A percentile compares a stretch with the other conserved stretches of the same genome.
Evolutionary conservation across 2,797 vertebrate species (phyloP).

Genomic region (Malacoraja senta): DNA sequence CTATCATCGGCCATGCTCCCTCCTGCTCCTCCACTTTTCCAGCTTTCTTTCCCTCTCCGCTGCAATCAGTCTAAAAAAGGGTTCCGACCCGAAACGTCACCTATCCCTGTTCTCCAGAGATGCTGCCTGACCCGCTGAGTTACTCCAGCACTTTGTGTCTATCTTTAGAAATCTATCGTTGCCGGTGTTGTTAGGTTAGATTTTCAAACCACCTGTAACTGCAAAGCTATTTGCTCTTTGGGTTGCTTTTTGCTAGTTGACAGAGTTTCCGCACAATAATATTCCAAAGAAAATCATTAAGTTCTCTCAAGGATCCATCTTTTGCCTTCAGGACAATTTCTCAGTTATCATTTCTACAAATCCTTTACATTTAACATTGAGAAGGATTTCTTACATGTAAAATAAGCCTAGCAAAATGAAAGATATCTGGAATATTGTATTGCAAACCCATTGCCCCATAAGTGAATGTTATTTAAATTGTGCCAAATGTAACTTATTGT

Average conservation of each 20-base stretch:
- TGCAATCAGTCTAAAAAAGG: too few species aligned
- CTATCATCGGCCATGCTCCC: too few species aligned
- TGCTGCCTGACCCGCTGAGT: too few species aligned
- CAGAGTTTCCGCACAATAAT: background rate
- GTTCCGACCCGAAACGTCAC: too few species aligned
- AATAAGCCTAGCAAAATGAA: background rate
- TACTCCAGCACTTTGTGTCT: too few species aligned
- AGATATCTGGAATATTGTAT: background rate
- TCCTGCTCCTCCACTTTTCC: too few species aligned
- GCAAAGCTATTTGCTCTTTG: background rate
- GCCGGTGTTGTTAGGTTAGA: background rate
- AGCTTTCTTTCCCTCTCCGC: too few species aligned
- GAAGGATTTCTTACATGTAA: background rate
- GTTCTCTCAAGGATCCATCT: background rate
- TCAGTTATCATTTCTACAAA: background rate
- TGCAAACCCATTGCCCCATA: background rate
- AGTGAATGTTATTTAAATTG: background rate
- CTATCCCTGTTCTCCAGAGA: too few species aligned
- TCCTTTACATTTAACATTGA: background rate
- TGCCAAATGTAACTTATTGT: background rate
- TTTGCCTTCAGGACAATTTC: background rate
- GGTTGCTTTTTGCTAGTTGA: background rate
- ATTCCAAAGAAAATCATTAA: background rate
- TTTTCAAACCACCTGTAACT: background rate
- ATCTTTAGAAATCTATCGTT: too few species aligned